Percentiles rank a stretch among this genome's conserved stretches.
Evolutionary conservation across 1,140 invertebrate genomes (phyloP).

Genomic region (Eumaeus atala): DNA sequence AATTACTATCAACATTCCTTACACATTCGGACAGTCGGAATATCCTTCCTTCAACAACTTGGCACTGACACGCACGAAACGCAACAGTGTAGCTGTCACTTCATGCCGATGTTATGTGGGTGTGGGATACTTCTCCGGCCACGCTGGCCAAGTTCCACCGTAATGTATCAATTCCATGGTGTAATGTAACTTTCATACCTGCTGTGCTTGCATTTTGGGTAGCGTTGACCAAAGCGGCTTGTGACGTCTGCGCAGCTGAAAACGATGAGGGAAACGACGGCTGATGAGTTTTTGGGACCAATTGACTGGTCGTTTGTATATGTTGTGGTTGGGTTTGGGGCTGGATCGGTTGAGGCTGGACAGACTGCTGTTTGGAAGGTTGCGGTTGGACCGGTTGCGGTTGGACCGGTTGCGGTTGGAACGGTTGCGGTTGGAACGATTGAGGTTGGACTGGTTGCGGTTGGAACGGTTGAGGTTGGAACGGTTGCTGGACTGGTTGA

Average conservation of each 20-base stretch:
- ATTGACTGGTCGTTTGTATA: slow-evolving; percentile 29
- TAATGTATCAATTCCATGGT: too few species aligned
- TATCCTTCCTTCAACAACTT: too few species aligned
- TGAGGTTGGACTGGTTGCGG: slow-evolving; percentile 16
- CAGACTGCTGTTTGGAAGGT: slow-evolving; percentile 6
- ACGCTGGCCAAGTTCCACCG: too few species aligned
- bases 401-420: slow-evolving; percentile 18
- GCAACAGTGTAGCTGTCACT: too few species aligned
- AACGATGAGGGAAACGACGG: slow-evolving; percentile 1
- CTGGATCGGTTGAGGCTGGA: slow-evolving; percentile 19
- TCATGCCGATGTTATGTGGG: too few species aligned
- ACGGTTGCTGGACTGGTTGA: slow-evolving; percentile 15
- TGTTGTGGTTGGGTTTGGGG: slow-evolving; percentile 13
- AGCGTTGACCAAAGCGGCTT: not conserved
- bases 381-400: slow-evolving; percentile 15
- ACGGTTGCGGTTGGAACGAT: slow-evolving; percentile 19
- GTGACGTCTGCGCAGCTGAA: not conserved
- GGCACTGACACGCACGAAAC: too few species aligned
- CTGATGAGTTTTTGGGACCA: slow-evolving; percentile 27
- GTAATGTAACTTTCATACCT: not conserved
- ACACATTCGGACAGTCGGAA: too few species aligned
- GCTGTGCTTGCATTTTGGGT: not conserved
- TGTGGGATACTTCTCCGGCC: too few species aligned
- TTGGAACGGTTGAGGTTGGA: slow-evolving; percentile 21
- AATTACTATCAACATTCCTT: too few species aligned